Evolutionary conservation across 64 coral and sea anemone genomes (phyloP).

Genomic region (Anthopleura sola): DNA sequence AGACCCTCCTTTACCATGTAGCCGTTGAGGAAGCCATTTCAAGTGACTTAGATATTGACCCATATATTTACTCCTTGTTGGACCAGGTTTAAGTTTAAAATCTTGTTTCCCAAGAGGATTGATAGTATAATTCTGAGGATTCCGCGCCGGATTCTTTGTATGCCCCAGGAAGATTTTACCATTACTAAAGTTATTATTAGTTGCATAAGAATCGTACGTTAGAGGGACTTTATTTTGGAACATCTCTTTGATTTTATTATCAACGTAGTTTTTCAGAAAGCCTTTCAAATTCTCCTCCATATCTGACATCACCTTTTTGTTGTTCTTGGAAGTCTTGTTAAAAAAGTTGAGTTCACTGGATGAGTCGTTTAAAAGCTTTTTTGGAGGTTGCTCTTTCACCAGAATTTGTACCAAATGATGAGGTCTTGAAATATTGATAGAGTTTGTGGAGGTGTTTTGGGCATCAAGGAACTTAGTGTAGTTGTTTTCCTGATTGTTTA

Average conservation of each 20-base stretch:
- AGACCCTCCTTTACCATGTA: not conserved
- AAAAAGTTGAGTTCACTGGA: not conserved
- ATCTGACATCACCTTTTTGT: not conserved
- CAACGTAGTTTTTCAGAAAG: not conserved
- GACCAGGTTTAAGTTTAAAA: not conserved
- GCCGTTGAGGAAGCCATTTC: not conserved
- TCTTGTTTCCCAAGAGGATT: not conserved
- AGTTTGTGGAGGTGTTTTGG: not conserved
- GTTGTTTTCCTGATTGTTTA: not conserved
- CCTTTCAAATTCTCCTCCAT: not conserved
- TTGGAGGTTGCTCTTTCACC: not conserved
- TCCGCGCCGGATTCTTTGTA: not conserved
- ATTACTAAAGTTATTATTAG: not conserved
- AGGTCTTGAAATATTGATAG: not conserved
- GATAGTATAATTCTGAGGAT: not conserved
- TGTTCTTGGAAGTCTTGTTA: slow-evolving; percentile 8
- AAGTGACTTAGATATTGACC: not conserved
- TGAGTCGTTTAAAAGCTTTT: not conserved
- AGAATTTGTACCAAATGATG: not conserved
- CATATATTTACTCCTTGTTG: not conserved
- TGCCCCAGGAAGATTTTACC: not conserved
- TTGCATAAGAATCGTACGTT: not conserved
- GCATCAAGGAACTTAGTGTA: not conserved
- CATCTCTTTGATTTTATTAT: slow-evolving; percentile 1
- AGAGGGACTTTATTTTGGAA: not conserved